Conservation (phyloP, 1,140 invertebrate genomes). For the Zophobas atratus region DNA sequence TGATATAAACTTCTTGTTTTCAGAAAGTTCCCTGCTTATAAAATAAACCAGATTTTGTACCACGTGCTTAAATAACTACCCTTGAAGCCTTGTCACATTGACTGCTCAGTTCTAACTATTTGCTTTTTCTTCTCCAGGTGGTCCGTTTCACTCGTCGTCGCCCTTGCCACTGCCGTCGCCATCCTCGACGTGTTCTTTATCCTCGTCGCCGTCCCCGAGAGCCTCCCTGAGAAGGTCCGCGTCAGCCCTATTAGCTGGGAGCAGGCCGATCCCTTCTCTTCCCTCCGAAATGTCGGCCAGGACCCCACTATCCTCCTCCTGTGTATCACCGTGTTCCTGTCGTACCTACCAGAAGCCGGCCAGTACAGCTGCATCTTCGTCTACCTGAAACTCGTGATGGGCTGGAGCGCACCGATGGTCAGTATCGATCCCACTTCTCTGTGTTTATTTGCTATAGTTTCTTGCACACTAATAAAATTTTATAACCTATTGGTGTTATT, state of each 20-base stretch:
- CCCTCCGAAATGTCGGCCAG: constrained; percentile 93
- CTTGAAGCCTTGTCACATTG: not conserved
- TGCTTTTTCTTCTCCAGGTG: constrained; percentile 58
- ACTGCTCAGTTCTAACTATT: not conserved
- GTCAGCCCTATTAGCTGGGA: constrained; percentile 93
- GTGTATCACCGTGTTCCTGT: constrained; percentile 97
- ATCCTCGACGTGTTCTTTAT: constrained; percentile 99
- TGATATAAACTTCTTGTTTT: no score
- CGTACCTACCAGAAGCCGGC: constrained; percentile 98
- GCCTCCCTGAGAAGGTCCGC: constrained; percentile 92
- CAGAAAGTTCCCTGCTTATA: no score
- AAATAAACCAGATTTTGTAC: no score
- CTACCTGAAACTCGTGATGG: constrained; percentile 98
- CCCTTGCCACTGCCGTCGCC: constrained; percentile 94
- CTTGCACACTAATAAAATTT: no score
- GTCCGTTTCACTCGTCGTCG: constrained; percentile 95
- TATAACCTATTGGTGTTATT: no score
- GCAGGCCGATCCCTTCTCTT: constrained; percentile 97
- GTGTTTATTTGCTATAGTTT: no score
- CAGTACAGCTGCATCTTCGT: constrained; percentile 99
- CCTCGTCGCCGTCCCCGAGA: constrained; percentile 97
- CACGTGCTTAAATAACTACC: no score
- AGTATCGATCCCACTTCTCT: no score
- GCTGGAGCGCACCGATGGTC: constrained; percentile 94
- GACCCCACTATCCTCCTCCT: constrained; percentile 97